Evolutionary conservation across 2,797 vertebrate species (phyloP).

Genomic region (Holocentrus rufus): DNA sequence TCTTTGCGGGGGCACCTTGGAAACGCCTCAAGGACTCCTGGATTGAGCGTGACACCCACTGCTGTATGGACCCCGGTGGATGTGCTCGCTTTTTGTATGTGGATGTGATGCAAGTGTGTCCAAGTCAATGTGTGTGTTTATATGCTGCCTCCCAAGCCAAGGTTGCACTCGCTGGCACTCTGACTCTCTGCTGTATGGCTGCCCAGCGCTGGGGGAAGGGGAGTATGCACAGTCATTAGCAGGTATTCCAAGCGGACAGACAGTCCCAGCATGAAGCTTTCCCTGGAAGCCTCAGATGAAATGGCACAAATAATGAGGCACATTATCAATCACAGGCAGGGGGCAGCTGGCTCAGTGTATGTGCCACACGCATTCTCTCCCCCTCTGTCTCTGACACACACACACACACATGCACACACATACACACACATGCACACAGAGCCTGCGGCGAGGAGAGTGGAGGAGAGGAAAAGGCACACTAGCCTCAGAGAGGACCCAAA

Average conservation of each 20-base stretch:
- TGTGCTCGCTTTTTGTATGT: not conserved
- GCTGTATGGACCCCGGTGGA: not conserved
- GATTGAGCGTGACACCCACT: no score
- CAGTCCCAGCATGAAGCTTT: slow-evolving; percentile 66
- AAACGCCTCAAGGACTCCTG: no score
- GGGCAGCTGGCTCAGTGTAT: slow-evolving; percentile 61
- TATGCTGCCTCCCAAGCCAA: slow-evolving; percentile 12
- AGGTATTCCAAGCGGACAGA: slow-evolving; percentile 69
- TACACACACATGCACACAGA: slow-evolving; percentile 9
- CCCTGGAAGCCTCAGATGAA: slow-evolving; percentile 71
- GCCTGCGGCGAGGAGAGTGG: slow-evolving; percentile 39
- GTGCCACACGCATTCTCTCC: slow-evolving; percentile 38
- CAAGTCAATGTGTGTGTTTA: slow-evolving; percentile 21
- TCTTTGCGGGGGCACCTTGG: not conserved
- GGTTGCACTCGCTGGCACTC: slow-evolving; percentile 19
- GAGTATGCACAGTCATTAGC: slow-evolving; percentile 50
- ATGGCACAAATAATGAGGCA: slow-evolving; percentile 76
- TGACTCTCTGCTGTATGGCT: slow-evolving; percentile 17
- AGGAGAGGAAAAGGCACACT: slow-evolving; percentile 40
- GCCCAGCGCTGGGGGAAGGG: not conserved
- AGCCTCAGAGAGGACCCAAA: slow-evolving; percentile 36
- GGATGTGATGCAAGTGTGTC: not conserved
- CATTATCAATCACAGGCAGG: slow-evolving; percentile 74
- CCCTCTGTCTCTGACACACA: slow-evolving; percentile 18
- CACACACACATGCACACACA: slow-evolving; percentile 16